These are phyloP conservation scores for Sceloporus undulatus DNA, from an alignment of 2,113 vertebrate genomes.

Conservation along the genomic window DNA sequence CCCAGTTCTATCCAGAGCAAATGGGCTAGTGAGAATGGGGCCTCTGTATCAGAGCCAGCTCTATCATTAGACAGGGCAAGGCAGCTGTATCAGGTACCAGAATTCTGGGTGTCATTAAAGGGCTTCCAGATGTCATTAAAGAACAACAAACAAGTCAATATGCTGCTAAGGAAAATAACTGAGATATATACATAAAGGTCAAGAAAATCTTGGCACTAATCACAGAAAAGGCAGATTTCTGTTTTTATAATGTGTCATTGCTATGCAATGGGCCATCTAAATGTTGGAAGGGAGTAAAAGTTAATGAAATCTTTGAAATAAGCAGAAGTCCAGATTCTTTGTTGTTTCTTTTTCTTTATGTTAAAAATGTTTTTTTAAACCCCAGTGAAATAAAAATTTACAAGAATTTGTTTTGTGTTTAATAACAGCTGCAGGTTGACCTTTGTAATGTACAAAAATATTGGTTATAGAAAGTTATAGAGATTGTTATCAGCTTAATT, in stretches of 20 bases:
- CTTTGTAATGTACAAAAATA: neutral
- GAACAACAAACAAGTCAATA: neutral
- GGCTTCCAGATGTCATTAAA: no score
- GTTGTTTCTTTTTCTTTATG: neutral
- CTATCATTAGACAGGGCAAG: no score
- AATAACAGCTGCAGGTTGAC: neutral
- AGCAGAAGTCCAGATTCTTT: neutral
- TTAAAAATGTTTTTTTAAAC: neutral
- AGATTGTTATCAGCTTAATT: neutral
- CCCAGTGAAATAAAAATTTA: neutral
- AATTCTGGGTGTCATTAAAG: no score
- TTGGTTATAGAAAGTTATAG: neutral
- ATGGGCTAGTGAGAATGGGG: no score
- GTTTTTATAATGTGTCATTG: neutral
- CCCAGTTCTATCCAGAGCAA: no score
- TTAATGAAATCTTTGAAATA: neutral
- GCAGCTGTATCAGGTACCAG: no score
- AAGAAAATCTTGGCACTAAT: neutral
- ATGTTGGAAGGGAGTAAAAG: neutral
- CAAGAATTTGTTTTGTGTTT: neutral
- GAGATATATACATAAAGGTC: neutral
- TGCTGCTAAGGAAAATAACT: neutral
- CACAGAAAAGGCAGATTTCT: neutral
- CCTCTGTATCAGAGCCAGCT: no score
- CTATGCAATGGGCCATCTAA: neutral